phyloP scores from a whole-genome alignment of 2,113 vertebrate species.

The Chunga burmeisteri region DNA sequence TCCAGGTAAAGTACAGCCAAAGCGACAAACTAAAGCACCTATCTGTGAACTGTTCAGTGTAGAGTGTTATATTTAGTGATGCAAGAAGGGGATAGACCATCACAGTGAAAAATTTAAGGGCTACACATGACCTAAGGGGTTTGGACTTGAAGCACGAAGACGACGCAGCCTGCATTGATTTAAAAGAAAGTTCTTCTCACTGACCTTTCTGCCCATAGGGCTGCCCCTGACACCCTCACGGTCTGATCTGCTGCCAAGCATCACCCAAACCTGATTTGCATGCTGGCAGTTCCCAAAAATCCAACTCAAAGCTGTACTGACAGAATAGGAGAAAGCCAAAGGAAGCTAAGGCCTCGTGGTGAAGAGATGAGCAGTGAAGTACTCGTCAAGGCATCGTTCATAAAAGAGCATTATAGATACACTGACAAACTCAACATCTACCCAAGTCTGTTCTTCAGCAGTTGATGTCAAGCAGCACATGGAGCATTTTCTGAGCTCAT shows the following conservation, averaged over 20 bases:
- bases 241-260: background rate
- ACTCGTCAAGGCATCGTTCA: background rate
- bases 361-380: background rate
- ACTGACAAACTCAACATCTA: conserved; percentile 23
- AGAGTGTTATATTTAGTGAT: background rate
- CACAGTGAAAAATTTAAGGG: background rate
- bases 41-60: background rate
- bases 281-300: background rate
- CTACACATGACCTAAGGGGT: background rate
- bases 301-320: background rate
- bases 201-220: background rate
- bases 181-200: background rate
- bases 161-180: background rate
- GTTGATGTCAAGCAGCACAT: conserved; percentile 25
- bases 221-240: background rate
- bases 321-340: background rate
- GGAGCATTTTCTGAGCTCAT: conserved; percentile 3
- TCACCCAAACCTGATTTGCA: background rate
- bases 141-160: background rate
- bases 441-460: conserved; percentile 24
- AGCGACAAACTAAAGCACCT: background rate
- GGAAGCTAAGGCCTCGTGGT: background rate
- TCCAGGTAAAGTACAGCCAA: background rate
- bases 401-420: conserved; percentile 30
- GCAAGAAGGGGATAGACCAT: background rate